A percentile compares a stretch with the other conserved stretches of the same genome.
Conservation (phyloP, 2,113 vertebrate species). For the Bujurquina vittata region DNA sequence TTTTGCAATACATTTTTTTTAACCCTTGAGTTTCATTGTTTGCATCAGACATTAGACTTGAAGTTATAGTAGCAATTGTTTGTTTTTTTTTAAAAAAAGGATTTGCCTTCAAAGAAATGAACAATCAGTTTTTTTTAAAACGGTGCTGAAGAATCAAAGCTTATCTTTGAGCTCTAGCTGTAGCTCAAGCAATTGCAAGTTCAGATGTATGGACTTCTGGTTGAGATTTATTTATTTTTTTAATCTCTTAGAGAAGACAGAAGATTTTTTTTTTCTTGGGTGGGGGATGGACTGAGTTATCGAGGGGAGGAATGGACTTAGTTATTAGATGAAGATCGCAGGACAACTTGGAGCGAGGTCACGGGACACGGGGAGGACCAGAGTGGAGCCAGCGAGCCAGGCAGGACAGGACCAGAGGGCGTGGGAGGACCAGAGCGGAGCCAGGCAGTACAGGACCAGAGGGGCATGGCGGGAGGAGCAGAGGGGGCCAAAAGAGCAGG, state of each 20-base stretch:
- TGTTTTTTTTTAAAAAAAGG: too few relatives aligned
- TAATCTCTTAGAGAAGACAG: not conserved
- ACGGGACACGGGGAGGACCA: slow-evolving; percentile 45
- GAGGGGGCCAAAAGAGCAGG: slow-evolving; percentile 52
- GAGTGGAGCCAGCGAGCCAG: slow-evolving; percentile 46
- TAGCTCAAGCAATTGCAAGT: not conserved
- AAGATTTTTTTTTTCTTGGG: slow-evolving; percentile 24
- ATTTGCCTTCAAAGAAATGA: not conserved
- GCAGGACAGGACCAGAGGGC: slow-evolving; percentile 64
- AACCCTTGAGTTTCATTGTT: not conserved
- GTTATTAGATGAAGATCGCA: slow-evolving; percentile 63
- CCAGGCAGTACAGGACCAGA: slow-evolving; percentile 65
- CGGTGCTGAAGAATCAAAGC: not conserved
- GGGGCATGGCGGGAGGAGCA: slow-evolving; percentile 63
- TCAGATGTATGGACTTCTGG: not conserved
- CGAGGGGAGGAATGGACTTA: slow-evolving; percentile 70
- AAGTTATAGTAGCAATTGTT: not conserved
- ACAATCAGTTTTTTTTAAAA: not conserved
- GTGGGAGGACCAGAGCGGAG: slow-evolving; percentile 50
- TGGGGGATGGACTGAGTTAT: slow-evolving; percentile 44
- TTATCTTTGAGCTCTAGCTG: not conserved
- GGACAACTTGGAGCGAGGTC: slow-evolving; percentile 51
- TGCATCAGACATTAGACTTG: not conserved
- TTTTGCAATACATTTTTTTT: not conserved
- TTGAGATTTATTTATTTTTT: not conserved